Percentiles rank a stretch among this genome's conserved stretches.
phyloP scores from a whole-genome alignment of 2,797 vertebrate genomes.

The Semaprochilodus insignis region DNA sequence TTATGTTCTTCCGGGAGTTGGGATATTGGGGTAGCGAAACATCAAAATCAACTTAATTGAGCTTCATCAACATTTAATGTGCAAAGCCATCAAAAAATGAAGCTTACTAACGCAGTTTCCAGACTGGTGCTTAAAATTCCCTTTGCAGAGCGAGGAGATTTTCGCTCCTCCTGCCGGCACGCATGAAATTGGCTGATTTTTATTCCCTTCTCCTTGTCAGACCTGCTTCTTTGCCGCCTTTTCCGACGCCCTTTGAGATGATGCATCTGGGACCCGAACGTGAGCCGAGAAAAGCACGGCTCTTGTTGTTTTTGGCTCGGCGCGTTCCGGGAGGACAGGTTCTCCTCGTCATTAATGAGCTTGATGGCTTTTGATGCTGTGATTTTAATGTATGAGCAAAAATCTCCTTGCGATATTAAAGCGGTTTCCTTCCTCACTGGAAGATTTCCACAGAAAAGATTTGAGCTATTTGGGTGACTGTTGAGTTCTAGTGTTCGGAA shows the following conservation, averaged over 20 bases:
- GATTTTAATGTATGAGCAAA: conserved; percentile 3
- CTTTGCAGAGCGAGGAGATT: conserved; percentile 62
- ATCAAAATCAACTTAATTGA: conserved; percentile 58
- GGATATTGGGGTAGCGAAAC: conserved; percentile 31
- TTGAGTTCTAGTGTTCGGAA: no score
- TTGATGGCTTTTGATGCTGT: conserved; percentile 4
- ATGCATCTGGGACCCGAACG: conserved; percentile 31
- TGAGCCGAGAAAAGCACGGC: neutral
- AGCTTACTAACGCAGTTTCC: conserved; percentile 62
- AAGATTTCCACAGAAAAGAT: no score
- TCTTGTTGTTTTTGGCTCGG: neutral
- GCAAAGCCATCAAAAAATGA: conserved; percentile 63
- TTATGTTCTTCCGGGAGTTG: conserved; percentile 24
- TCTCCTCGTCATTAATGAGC: neutral
- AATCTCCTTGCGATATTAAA: neutral
- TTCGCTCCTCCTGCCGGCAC: conserved; percentile 66
- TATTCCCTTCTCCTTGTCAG: conserved; percentile 62
- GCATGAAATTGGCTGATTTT: conserved; percentile 73
- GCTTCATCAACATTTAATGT: conserved; percentile 60
- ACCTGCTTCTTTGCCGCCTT: conserved; percentile 42
- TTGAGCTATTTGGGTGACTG: no score
- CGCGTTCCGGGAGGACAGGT: neutral
- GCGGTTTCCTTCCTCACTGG: neutral
- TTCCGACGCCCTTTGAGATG: conserved; percentile 60
- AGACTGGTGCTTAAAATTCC: conserved; percentile 66